Percentiles rank a stretch among this genome's conserved stretches.
These are phyloP conservation scores for Scaptomyza caliginosa DNA, from an alignment of 2,888 invertebrate genomes.

Conservation along the genomic window DNA sequence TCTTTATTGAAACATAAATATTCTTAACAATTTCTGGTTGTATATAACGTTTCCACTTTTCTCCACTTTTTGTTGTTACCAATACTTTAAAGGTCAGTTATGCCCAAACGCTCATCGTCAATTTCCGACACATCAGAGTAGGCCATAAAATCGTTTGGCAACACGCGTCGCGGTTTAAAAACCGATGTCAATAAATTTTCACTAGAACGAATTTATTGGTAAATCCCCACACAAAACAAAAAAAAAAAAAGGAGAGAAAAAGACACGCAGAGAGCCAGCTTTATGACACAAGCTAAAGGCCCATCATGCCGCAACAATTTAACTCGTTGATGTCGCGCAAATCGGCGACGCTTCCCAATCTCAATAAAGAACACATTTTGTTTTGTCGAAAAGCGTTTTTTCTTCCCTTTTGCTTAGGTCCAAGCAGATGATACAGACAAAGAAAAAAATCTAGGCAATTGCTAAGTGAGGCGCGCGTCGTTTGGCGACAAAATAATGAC, in stretches of 20 bases:
- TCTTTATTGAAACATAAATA: neutral
- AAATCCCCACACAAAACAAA: slow-evolving; percentile 45
- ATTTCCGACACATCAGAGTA: slow-evolving; percentile 46
- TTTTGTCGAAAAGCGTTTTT: slow-evolving; percentile 22
- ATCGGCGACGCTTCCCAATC: slow-evolving; percentile 67
- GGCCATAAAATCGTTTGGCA: slow-evolving; percentile 64
- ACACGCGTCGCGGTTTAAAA: slow-evolving; percentile 79
- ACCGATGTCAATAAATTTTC: slow-evolving; percentile 78
- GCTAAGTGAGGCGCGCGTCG: slow-evolving; percentile 73
- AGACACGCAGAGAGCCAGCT: slow-evolving; percentile 35
- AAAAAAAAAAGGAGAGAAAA: neutral
- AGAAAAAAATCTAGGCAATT: slow-evolving; percentile 39
- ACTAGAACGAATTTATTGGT: slow-evolving; percentile 78
- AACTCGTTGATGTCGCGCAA: slow-evolving; percentile 72
- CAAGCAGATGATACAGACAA: slow-evolving; percentile 19
- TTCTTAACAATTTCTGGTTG: no score
- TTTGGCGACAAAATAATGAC: slow-evolving; percentile 81
- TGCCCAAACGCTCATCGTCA: slow-evolving; percentile 55
- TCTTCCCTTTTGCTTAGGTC: slow-evolving; percentile 17
- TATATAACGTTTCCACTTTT: slow-evolving; percentile 4
- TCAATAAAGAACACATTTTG: slow-evolving; percentile 75
- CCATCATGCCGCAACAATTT: slow-evolving; percentile 32
- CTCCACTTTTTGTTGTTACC: slow-evolving; percentile 16
- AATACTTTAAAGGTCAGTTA: slow-evolving; percentile 55
- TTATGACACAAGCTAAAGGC: slow-evolving; percentile 59